These are phyloP conservation scores for Vanessa cardui DNA, from an alignment of 2,888 invertebrate genomes.

Conservation along the genomic window DNA sequence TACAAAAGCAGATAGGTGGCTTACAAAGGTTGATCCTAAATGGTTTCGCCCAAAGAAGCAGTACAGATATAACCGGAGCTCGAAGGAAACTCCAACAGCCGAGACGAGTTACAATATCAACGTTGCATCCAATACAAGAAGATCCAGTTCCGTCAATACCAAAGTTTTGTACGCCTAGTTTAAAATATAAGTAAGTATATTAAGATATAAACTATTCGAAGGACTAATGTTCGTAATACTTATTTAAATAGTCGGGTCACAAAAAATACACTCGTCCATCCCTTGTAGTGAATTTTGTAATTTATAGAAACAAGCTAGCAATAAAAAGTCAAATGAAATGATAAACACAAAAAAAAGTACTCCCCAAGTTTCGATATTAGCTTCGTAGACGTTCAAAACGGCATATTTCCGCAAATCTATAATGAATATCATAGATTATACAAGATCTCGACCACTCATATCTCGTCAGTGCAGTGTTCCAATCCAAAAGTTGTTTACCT, in stretches of 20 bases:
- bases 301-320: too few species aligned
- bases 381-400: too few species aligned
- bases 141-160: conserved; percentile 49
- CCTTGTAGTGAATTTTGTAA: too few species aligned
- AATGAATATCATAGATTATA: too few species aligned
- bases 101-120: conserved; percentile 66
- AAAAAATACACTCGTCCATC: too few species aligned
- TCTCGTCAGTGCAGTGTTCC: too few species aligned
- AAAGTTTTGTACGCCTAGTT: conserved; percentile 66
- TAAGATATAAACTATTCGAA: neutral
- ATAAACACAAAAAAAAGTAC: too few species aligned
- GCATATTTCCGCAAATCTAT: too few species aligned
- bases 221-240: neutral
- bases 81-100: conserved; percentile 57
- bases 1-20: conserved; percentile 63
- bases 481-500: too few species aligned
- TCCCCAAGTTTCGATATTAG: too few species aligned
- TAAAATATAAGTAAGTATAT: conserved; percentile 70
- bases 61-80: conserved; percentile 51
- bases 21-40: conserved; percentile 67
- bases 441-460: too few species aligned
- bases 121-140: conserved; percentile 55
- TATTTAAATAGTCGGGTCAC: neutral
- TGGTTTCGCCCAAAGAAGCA: conserved; percentile 59
- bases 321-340: too few species aligned